Evolutionary conservation across 2,888 invertebrate genomes (phyloP).

Genomic region (Drosophila tripunctata): DNA sequence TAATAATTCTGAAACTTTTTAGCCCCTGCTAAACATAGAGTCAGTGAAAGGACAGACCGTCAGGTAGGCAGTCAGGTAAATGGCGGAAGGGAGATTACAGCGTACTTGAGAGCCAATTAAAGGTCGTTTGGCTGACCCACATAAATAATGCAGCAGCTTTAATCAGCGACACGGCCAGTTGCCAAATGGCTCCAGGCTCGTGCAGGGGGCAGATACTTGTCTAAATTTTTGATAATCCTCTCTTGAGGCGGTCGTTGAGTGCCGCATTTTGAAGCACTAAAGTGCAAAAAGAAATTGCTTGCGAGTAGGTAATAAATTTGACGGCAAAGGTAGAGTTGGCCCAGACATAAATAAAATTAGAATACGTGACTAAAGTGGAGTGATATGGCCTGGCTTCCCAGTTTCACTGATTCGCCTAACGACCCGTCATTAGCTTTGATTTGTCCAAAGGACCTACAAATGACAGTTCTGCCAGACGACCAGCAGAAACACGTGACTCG

Average conservation of each 20-base stretch:
- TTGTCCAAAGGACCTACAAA: slow-evolving; percentile 37
- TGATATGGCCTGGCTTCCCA: not conserved
- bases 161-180: slow-evolving; percentile 68
- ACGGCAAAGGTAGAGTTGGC: slow-evolving; percentile 20
- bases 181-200: slow-evolving; percentile 62
- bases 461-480: not conserved
- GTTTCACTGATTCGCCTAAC: slow-evolving; percentile 26
- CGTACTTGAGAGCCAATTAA: slow-evolving; percentile 69
- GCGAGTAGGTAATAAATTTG: slow-evolving; percentile 30
- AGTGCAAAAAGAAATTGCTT: slow-evolving; percentile 19
- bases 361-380: slow-evolving; percentile 32
- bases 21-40: slow-evolving; percentile 44
- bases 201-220: slow-evolving; percentile 27
- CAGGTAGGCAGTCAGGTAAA: not conserved
- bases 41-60: slow-evolving; percentile 10
- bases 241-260: slow-evolving; percentile 32
- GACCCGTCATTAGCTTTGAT: slow-evolving; percentile 55
- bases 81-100: slow-evolving; percentile 20
- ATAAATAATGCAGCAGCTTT: slow-evolving; percentile 75
- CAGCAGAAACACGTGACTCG: slow-evolving; percentile 50
- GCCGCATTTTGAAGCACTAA: slow-evolving; percentile 18
- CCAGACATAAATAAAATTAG: slow-evolving; percentile 36
- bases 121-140: slow-evolving; percentile 71
- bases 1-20: slow-evolving; percentile 33
- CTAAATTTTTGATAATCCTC: slow-evolving; percentile 58